Conservation (phyloP, 2,797 vertebrate species). For the Rhinophrynus dorsalis region DNA sequence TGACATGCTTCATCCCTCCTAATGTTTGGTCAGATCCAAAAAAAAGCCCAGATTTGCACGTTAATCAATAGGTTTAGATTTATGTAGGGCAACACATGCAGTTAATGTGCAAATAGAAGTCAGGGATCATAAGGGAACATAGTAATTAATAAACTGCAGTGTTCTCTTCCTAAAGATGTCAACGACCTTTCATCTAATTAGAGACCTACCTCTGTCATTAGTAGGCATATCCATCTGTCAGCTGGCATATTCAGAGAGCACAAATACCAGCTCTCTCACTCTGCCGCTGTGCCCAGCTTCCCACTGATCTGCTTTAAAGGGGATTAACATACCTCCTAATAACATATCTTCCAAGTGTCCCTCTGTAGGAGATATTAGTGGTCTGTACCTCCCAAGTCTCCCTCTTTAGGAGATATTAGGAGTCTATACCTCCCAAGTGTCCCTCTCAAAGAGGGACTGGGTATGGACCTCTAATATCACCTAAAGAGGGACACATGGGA, state of each 20-base stretch:
- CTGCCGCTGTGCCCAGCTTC: slow-evolving; percentile 1
- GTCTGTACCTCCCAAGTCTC: no score
- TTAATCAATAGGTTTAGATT: slow-evolving; percentile 17
- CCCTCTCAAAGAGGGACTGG: no score
- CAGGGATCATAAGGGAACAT: slow-evolving; percentile 28
- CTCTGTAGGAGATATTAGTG: no score
- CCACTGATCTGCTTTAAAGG: slow-evolving; percentile 1
- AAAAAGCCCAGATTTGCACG: neutral
- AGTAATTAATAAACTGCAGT: slow-evolving; percentile 42
- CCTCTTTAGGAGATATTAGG: no score
- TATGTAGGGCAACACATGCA: slow-evolving; percentile 31
- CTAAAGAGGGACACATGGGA: no score
- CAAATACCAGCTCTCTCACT: slow-evolving; percentile 14
- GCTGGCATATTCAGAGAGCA: slow-evolving; percentile 22
- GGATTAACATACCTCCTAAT: no score
- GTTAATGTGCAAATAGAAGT: slow-evolving; percentile 40
- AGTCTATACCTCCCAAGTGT: no score
- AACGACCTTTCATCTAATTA: slow-evolving; percentile 42
- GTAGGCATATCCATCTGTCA: slow-evolving; percentile 36
- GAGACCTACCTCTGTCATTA: slow-evolving; percentile 24
- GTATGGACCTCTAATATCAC: no score
- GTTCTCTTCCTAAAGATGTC: slow-evolving; percentile 26
- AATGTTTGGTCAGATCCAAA: no score
- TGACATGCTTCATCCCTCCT: no score
- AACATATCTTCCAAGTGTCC: no score